A percentile compares a stretch with the other conserved stretches of the same genome.
Evolutionary conservation across 53 echinoderm and acorn worm genomes (phyloP).

Genomic region (Holothuria leucospilota): DNA sequence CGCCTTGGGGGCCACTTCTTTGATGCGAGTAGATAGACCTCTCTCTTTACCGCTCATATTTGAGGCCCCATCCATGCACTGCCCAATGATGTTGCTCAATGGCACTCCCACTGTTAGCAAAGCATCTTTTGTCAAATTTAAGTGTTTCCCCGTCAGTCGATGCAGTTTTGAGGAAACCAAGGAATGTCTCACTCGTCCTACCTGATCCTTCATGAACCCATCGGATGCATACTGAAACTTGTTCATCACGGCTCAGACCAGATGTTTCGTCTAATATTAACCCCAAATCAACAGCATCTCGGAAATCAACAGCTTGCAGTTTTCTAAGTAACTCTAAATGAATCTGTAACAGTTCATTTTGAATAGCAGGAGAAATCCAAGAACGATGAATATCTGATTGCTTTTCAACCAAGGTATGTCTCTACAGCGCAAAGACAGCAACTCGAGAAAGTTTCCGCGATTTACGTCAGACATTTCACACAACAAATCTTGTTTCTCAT

Average conservation of each 20-base stretch:
- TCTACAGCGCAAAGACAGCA: not conserved
- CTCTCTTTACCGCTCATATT: not conserved
- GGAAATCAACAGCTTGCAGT: no score
- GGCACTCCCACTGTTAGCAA: not conserved
- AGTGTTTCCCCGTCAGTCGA: not conserved
- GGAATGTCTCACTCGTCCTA: not conserved
- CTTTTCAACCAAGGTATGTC: constrained; percentile 1
- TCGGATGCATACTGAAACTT: not conserved
- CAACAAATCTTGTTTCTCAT: not conserved
- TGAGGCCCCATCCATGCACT: constrained; percentile 1
- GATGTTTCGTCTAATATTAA: constrained; percentile 8
- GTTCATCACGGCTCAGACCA: not conserved
- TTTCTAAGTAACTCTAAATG: no score
- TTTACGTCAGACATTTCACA: not conserved
- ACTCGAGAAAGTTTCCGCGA: not conserved
- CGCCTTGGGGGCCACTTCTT: not conserved
- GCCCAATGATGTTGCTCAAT: not conserved
- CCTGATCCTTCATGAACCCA: not conserved
- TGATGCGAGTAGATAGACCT: not conserved
- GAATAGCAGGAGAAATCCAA: not conserved
- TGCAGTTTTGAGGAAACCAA: not conserved
- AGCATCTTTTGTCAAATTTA: not conserved
- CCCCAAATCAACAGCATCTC: no score
- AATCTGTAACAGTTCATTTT: not conserved
- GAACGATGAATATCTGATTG: no score